phyloP scores from a whole-genome alignment of 2,797 vertebrate genomes.

The Hypotaenidia philippensis region DNA sequence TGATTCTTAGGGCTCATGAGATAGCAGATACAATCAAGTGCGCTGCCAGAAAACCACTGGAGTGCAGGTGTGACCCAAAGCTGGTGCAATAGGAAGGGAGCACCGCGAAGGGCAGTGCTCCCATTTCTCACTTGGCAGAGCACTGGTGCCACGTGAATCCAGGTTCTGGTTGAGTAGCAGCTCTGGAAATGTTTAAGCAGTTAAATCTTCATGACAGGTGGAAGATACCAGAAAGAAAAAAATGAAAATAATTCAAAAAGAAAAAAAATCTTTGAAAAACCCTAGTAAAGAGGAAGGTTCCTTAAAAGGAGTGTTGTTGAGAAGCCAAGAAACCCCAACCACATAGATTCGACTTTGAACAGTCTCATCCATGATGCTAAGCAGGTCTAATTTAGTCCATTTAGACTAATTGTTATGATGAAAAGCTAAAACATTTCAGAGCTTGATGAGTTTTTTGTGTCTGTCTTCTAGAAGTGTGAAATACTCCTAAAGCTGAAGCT shows the following conservation, averaged over 20 bases:
- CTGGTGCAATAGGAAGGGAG: not conserved
- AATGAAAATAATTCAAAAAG: not conserved
- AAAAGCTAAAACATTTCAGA: not conserved
- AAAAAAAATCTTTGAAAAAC: not conserved
- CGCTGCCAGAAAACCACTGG: slow-evolving; percentile 20
- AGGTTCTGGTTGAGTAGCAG: not conserved
- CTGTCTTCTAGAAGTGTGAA: not conserved
- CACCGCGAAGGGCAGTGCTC: not conserved
- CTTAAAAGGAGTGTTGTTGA: not conserved
- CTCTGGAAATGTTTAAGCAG: not conserved
- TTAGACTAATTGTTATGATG: not conserved
- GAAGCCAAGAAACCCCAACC: not conserved
- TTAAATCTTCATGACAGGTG: not conserved
- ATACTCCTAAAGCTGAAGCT: not conserved
- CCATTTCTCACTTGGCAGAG: not conserved
- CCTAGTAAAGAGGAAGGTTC: rapidly evolving
- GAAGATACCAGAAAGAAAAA: not conserved
- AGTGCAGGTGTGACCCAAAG: not conserved
- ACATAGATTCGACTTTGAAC: not conserved
- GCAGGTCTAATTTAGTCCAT: not conserved
- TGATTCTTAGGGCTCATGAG: not conserved
- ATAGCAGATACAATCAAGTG: slow-evolving; percentile 45
- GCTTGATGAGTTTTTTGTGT: not conserved
- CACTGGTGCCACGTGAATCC: not conserved
- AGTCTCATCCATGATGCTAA: not conserved